Percentiles rank a stretch among this genome's conserved stretches.
Evolutionary conservation across 2,888 invertebrate genomes (phyloP).

Genomic region (Archips crataeganus): DNA sequence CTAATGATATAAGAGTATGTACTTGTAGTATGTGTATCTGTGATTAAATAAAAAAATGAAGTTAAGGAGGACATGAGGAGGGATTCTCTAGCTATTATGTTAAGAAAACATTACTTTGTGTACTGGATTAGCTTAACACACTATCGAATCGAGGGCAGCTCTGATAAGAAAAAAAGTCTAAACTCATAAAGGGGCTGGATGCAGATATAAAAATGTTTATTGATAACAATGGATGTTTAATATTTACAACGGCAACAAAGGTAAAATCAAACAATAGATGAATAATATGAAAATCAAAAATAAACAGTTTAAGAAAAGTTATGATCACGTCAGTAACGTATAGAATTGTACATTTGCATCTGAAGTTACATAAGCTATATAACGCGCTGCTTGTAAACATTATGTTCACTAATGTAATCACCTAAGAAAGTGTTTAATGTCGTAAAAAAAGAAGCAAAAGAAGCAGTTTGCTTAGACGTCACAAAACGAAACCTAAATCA

Average conservation of each 20-base stretch:
- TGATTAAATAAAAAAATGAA: neutral
- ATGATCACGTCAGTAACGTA: neutral
- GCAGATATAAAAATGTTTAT: neutral
- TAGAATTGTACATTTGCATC: conserved; percentile 3
- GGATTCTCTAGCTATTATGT: neutral
- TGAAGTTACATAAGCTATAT: conserved; percentile 24
- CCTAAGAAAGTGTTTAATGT: conserved; percentile 62
- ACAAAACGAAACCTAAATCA: conserved; percentile 74
- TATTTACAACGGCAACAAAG: neutral
- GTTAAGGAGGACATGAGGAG: neutral
- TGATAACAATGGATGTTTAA: neutral
- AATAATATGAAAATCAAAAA: neutral
- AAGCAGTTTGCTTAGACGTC: conserved; percentile 66
- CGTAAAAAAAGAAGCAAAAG: conserved; percentile 55
- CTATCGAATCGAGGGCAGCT: neutral
- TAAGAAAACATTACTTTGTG: neutral
- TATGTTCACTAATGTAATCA: conserved; percentile 33
- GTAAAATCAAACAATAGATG: neutral
- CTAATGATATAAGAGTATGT: no score
- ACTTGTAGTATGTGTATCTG: no score
- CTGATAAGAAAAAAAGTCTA: neutral
- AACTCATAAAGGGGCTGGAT: neutral
- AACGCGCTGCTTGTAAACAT: conserved; percentile 22
- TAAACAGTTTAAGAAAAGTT: neutral
- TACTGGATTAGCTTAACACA: conserved; percentile 2